These are phyloP conservation scores for Nowickia ferox DNA, from an alignment of 2,888 invertebrate species.

Conservation along the genomic window DNA sequence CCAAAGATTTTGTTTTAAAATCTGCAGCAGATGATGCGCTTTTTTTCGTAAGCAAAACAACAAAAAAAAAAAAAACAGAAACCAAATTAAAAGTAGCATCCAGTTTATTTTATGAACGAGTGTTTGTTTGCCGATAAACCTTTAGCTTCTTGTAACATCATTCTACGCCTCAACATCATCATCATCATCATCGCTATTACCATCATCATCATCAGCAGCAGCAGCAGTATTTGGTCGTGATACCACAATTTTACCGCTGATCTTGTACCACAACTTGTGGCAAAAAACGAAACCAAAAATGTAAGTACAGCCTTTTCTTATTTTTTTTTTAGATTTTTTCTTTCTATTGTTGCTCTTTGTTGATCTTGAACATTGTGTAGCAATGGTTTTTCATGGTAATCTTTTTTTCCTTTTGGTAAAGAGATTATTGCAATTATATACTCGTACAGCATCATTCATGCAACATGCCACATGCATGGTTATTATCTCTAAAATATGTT, in stretches of 20 bases:
- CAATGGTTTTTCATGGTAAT: constrained; percentile 26
- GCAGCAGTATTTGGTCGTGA: constrained; percentile 62
- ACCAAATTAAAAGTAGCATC: constrained; percentile 45
- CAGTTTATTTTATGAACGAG: constrained; percentile 50
- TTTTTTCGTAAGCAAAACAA: constrained; percentile 11
- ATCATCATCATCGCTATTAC: constrained; percentile 32
- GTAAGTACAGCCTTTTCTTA: constrained; percentile 70
- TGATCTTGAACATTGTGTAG: constrained; percentile 38
- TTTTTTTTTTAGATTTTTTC: constrained; percentile 3
- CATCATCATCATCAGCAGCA: constrained; percentile 41
- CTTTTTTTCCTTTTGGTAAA: constrained; percentile 35
- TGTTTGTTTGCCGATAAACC: constrained; percentile 41
- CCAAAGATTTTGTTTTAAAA: constrained; percentile 37
- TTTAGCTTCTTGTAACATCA: constrained; percentile 57
- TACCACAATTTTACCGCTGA: constrained; percentile 68
- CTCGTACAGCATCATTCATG: not conserved
- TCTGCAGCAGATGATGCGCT: constrained; percentile 38
- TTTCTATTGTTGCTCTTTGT: constrained; percentile 33
- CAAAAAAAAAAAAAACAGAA: constrained; percentile 19
- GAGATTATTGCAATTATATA: not conserved
- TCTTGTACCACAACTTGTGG: constrained; percentile 58
- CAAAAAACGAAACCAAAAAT: constrained; percentile 69
- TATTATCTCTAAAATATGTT: constrained; percentile 56
- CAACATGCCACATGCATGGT: constrained; percentile 11
- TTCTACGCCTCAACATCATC: constrained; percentile 55